Base-by-base conservation (phyloP, 2,888 invertebrate species). In the Adelognathus sp. region DNA sequence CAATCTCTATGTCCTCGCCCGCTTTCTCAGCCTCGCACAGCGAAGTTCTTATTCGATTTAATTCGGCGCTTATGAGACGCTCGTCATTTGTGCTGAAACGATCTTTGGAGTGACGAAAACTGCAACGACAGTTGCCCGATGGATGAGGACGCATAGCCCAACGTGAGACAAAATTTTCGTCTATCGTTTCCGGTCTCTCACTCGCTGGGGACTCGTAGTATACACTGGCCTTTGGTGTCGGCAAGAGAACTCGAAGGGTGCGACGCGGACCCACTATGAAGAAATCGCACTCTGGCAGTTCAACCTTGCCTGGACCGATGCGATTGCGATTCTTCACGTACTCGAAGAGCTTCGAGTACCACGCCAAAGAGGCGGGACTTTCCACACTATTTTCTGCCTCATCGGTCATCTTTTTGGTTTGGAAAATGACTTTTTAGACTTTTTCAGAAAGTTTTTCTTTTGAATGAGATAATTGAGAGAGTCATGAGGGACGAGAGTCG, bases 111-210 rank as follows among this genome's bases (percentile, higher is more conserved):
- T 86, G 86, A 7, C 90, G 79, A 70, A 90, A 91, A 3, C 90
- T 90, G 60, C 90, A 91, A 3, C 90, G 84, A 60, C 91, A 91
- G 61, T 90, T 90, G 0, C 87, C 88, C 3, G 90, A 89, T 0
- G 90, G 87, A 79, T 90, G 90, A 0, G 90, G 90, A 16, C 89
- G 81, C 36, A 82, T 85, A 11, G 89, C 86, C 90, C 90, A 91
- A 0, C 88, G 85, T 0, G 88, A 82, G 56, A 89, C 89, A 76
- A 91, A 90, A 70, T 91, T 90, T 46, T 90, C 91, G 70, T 88
- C 86, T 11, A 90, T 82, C 3, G 90, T 89, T 64, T 90, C 90
- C 0, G 88, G 88, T 21, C 88, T 80, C 3, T 89, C 87, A 52
- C 76, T 83, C 9, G 81, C 79, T 24, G 79, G 66, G 18, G 80